Evolutionary conservation across 2,113 vertebrate species (phyloP).

Genomic region (Philantomba maxwellii): DNA sequence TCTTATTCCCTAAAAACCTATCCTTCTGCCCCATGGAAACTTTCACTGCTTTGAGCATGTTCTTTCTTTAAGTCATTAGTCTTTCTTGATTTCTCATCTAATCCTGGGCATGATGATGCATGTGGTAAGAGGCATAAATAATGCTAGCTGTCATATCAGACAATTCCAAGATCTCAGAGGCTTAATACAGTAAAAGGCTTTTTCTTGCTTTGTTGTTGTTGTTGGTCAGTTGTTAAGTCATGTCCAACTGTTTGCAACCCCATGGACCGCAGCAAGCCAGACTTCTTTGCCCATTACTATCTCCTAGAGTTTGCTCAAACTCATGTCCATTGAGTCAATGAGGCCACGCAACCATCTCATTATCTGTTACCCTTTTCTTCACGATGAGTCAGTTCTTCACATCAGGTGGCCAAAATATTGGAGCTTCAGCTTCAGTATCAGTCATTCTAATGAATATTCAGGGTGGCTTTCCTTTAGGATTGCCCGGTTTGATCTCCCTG

Average conservation of each 20-base stretch:
- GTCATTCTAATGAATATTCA: background rate
- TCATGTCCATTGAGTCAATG: background rate
- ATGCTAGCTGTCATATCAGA: background rate
- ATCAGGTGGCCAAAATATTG: background rate
- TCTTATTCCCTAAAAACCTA: background rate
- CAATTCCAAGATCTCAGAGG: background rate
- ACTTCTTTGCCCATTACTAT: background rate
- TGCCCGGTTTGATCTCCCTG: background rate
- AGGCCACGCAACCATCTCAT: background rate
- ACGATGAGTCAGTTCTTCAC: background rate
- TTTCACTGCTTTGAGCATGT: background rate
- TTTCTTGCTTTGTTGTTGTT: background rate
- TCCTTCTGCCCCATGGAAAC: background rate
- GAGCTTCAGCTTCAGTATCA: background rate
- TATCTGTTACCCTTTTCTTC: background rate
- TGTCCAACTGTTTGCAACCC: background rate
- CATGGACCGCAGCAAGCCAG: background rate
- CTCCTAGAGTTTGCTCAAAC: background rate
- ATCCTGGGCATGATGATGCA: background rate
- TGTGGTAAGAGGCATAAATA: background rate
- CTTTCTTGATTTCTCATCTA: background rate
- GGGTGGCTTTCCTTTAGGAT: background rate
- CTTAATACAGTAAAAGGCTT: background rate
- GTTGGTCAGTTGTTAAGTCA: background rate
- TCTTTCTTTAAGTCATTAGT: background rate